Evolutionary conservation across 1,140 invertebrate species (phyloP), one percentile per base, ranked within the genome.

Genomic region (Lucilia sericata): DNA sequence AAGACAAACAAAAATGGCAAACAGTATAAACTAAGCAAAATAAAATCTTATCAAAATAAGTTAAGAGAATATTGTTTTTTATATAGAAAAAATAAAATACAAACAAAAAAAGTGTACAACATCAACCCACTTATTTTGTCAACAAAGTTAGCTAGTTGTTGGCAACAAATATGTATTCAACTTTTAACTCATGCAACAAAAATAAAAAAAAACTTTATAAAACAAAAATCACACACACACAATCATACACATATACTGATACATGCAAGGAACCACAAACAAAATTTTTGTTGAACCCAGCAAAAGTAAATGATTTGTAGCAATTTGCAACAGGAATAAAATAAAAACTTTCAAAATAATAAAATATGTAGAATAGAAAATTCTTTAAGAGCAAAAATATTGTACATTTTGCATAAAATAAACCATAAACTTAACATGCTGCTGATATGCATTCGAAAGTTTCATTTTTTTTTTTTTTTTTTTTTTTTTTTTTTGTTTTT

Each of bases 101-200:
- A 55, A 17, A 55, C 5, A 70, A 70, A 70, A 70, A 70, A 70
- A 2, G 12, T 1, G 55, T n/a, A 60, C 14, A n/a, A 60, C 5
- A n/a, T n/a, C 5, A 70, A 19, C 65, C 65, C 65, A 70, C 65
- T 70, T 70, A 70, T 70, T 19, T 19, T 70, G 19, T 70, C 65
- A 70, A 70, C 65, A 70, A 21, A 70, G 65, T 30, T 30, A 70
- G 65, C 3, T 30, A 30, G 25, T 70, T 25, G 65, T 19, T 21
- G n/a, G 65, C n/a, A 70, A 70, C 65, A 70, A 70, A 70, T 70
- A 30, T 30, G 25, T 30, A 70, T 70, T 10, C 9, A n/a, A 70
- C 65, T 70, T 25, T 70, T 25, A 25, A 70, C 65, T 70, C n/a
- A 19, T 5, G 21, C n/a, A 70, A 70, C 65, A 70, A 70, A 9